Conservation (phyloP, 1,140 invertebrate species). For the Heliothis virescens region DNA sequence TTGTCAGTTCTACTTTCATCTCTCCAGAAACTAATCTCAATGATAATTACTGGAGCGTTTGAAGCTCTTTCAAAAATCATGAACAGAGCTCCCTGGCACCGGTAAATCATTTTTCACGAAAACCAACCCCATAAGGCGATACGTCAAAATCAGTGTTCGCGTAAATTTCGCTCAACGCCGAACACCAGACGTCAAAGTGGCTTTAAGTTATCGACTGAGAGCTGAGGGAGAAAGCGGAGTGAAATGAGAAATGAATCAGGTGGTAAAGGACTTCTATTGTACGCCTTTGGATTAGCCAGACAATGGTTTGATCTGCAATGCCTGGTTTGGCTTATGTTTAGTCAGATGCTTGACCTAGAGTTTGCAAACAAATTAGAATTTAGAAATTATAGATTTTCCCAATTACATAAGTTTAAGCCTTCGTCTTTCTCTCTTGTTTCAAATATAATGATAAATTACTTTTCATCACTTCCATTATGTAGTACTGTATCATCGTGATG, state of each 20-base stretch:
- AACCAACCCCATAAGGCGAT: slow-evolving; percentile 69
- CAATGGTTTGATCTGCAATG: too few relatives aligned
- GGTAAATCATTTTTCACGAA: slow-evolving; percentile 73
- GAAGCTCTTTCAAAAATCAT: slow-evolving; percentile 57
- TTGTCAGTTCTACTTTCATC: neutral
- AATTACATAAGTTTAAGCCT: too few relatives aligned
- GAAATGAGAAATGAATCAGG: neutral
- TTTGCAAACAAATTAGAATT: too few relatives aligned
- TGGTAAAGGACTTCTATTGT: too few relatives aligned
- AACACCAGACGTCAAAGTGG: slow-evolving; percentile 54
- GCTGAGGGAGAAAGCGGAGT: slow-evolving; percentile 4
- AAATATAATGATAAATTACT: too few relatives aligned
- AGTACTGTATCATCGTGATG: too few relatives aligned
- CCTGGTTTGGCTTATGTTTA: too few relatives aligned
- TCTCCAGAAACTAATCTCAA: neutral
- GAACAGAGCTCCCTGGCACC: slow-evolving; percentile 59
- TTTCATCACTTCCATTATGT: too few relatives aligned
- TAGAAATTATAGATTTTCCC: too few relatives aligned
- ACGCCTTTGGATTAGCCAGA: too few relatives aligned
- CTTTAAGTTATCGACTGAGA: slow-evolving; percentile 41
- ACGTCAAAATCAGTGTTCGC: slow-evolving; percentile 81
- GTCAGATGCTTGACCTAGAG: too few relatives aligned
- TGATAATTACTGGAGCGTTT: slow-evolving; percentile 53
- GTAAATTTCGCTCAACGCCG: slow-evolving; percentile 70
- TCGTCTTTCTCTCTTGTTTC: too few relatives aligned